Evolutionary conservation across 2,797 vertebrate genomes (phyloP).

Genomic region (Crypturellus tataupa): DNA sequence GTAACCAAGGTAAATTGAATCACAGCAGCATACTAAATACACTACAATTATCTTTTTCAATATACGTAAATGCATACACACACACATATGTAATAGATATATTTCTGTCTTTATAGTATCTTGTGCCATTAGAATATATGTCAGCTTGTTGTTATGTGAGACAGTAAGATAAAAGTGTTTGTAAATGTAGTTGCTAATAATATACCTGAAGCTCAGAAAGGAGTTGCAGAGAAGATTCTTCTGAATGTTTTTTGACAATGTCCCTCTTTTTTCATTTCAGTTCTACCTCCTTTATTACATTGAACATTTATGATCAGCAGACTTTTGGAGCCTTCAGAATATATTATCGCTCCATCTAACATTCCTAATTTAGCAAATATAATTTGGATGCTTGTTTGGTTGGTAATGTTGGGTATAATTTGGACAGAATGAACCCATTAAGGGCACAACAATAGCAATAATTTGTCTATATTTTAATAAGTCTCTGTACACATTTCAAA

Average conservation of each 20-base stretch:
- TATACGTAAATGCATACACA: too few relatives aligned
- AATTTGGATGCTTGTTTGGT: neutral
- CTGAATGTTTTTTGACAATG: neutral
- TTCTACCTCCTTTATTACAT: neutral
- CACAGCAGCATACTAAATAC: neutral
- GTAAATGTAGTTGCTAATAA: neutral
- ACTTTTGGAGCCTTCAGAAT: neutral
- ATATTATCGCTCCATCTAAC: neutral
- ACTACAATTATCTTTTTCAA: neutral
- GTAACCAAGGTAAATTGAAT: neutral
- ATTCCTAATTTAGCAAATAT: neutral
- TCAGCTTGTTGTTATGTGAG: neutral
- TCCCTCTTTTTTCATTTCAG: neutral
- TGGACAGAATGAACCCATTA: neutral
- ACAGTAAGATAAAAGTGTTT: neutral
- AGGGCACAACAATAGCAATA: neutral
- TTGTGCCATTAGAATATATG: neutral
- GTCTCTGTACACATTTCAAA: neutral
- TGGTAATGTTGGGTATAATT: neutral
- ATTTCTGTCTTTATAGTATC: neutral
- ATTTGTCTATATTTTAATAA: neutral
- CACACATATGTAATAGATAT: too few relatives aligned
- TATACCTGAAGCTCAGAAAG: neutral
- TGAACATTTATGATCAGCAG: neutral
- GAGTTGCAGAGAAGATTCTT: neutral